Base-by-base conservation (phyloP, 2,797 vertebrate species). In the Sebastes diaconus region DNA sequence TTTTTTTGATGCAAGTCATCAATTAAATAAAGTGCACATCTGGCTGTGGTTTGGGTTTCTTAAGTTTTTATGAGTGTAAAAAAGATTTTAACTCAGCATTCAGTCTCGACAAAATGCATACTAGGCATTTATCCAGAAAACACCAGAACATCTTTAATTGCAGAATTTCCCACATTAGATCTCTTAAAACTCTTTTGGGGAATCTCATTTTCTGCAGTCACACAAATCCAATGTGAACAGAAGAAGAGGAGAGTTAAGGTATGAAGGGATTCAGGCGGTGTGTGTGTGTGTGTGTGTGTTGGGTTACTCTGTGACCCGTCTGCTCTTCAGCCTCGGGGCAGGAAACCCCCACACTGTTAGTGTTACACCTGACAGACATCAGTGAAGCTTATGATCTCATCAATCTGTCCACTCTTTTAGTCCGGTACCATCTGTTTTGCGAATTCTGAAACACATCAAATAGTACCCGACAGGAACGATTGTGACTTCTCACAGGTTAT, bases 331-430 rank as follows among this genome's bases (percentile, higher is more conserved):
- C 87, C 76, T 64, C 14, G 9, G 80, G 88, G 80, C 34, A 75
- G 83, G 76, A 88, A 90, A 77, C 79, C 85, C 79, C 80, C 79
- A 81, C 58, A 59, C 61, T 75, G 57, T 84, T 82, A 82, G 39
- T 63, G 80, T 90, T 89, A 87, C 83, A 90, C 86, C 86, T 92
- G 89, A 92, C 75, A 75, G 77, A 84, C 80, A 77, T 81, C 80
- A 81, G 77, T 25, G 34, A 69, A 69, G 78, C 78, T 82, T 6
- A 81, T 80, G 77, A 91, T 80, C 86, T 78, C 81, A 84, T 85
- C 77, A 83, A 65, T 87, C 87, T 75, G 66, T 73, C 71, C 54
- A 4, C 71, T 50, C 46, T 68, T 52, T 63, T 7, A 34, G 60
- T 68, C 58, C 64, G 72, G 39, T 0, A 36, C 68, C 76, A 75